Base-by-base conservation (phyloP, 2,888 invertebrate species). In the Platerodrilus igneus region DNA sequence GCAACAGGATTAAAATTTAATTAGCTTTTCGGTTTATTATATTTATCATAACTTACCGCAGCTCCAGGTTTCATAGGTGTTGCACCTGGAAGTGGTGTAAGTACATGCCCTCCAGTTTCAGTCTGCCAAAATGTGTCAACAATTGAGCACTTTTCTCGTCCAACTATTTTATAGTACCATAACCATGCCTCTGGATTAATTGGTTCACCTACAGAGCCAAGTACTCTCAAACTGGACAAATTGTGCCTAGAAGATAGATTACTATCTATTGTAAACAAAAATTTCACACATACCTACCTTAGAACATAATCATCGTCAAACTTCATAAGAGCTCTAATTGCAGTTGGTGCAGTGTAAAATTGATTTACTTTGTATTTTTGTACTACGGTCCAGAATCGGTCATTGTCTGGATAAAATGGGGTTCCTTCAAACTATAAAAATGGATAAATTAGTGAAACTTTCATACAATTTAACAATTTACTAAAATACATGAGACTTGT, bases 41-140 rank as follows among this genome's bases (percentile, higher is more conserved):
- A n/a, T n/a, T n/a, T n/a, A n/a, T n/a, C n/a, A n/a, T n/a, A n/a
- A 75, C 83, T 80, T 73, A 94, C 94, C 47, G 99, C 97, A 39
- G 96, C 88, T 42, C 97, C 97, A 1, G 99, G 97, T 69, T 99
- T 99, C 81, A 93, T 90, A 8, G 93, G 90, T 2, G 91, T 95
- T 11, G 91, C 92, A 11, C 95, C 96, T 0, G 99, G 97, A 32
- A 99, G 70, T 18, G 96, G 92, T 19, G 96, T 94, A 28, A 99
- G 77, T 11, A 96, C 90, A 70, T 97, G 96, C 1, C 97, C 97
- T 5, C 97, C 97, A 3, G 97, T 99, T 74, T 99, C 99, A 0
- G 99, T 99, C 72, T 99, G 99, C 97, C 97, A 99, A 71, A 94
- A 99, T 0, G 99, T 99, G 65, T 99, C 99, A 0, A 89, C 91